Conservation (phyloP, 2,113 vertebrate genomes). For the Chlorodrepanis virens region DNA sequence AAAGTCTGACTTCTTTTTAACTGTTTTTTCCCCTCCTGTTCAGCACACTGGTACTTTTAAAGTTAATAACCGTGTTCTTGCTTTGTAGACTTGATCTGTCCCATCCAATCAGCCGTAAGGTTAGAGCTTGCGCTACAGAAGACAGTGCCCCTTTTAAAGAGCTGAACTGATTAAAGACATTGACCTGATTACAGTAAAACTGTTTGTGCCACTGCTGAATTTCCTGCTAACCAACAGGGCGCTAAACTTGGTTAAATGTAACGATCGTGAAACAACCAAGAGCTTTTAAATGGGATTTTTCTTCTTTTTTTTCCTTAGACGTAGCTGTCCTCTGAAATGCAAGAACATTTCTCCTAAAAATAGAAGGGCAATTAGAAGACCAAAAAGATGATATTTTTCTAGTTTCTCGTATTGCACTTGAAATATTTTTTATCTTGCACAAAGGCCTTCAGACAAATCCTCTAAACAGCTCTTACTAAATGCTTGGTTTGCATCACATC, state of each 20-base stretch:
- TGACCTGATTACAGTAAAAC: conserved; percentile 58
- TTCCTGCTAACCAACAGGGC: conserved; percentile 46
- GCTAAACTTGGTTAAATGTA: conserved; percentile 7
- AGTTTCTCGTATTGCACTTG: conserved; percentile 60
- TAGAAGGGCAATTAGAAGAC: conserved; percentile 13
- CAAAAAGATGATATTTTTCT: conserved; percentile 53
- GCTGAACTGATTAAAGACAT: conserved; percentile 59
- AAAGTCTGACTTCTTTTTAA: conserved; percentile 2
- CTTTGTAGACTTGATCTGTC: conserved; percentile 46
- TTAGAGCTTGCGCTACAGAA: conserved; percentile 39
- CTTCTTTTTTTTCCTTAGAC: not conserved
- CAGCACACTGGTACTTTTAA: conserved; percentile 43
- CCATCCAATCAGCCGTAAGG: conserved; percentile 55
- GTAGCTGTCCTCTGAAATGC: conserved; percentile 20
- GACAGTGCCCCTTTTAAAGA: conserved; percentile 63
- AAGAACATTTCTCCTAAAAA: conserved; percentile 26
- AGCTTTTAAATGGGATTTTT: conserved; percentile 32
- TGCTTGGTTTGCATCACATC: conserved; percentile 70
- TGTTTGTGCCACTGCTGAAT: conserved; percentile 47
- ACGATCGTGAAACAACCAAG: not conserved
- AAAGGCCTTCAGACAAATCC: conserved; percentile 68
- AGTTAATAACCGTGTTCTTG: conserved; percentile 12
- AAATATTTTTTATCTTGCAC: conserved; percentile 68
- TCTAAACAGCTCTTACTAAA: conserved; percentile 72
- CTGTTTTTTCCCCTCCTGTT: not conserved